phyloP scores from a whole-genome alignment of 2,113 vertebrate species.

The Martes martes region DNA sequence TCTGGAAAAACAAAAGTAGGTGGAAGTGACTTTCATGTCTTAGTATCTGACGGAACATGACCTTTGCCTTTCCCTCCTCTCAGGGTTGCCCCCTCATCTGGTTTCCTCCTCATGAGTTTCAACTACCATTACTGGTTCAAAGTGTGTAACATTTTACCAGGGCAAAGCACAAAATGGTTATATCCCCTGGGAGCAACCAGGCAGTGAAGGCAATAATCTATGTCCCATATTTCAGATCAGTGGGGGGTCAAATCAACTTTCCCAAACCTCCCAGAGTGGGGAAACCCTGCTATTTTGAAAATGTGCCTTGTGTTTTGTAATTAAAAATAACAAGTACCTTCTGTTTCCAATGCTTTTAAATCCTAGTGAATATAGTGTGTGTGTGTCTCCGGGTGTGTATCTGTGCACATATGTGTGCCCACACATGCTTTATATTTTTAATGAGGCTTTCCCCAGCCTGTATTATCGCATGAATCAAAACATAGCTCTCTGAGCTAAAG shows the following conservation, averaged over 20 bases:
- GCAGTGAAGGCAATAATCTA: not conserved
- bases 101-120: not conserved
- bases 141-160: not conserved
- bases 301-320: slow-evolving; percentile 22
- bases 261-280: not conserved
- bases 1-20: not conserved
- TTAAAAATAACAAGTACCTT: slow-evolving; percentile 23
- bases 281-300: not conserved
- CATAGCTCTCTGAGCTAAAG: not conserved
- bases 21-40: not conserved
- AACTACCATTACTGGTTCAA: not conserved
- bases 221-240: not conserved
- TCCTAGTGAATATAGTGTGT: not conserved
- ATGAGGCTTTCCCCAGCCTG: not conserved
- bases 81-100: not conserved
- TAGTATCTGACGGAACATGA: not conserved
- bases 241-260: not conserved
- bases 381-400: not conserved
- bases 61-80: not conserved
- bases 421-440: not conserved
- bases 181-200: not conserved
- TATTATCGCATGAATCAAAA: slow-evolving; percentile 1
- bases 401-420: not conserved
- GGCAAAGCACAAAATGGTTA: not conserved
- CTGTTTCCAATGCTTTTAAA: not conserved